Evolutionary conservation across 2,797 vertebrate species (phyloP), one percentile per base, ranked within the genome.

Genomic region (Rousettus madagascariensis): DNA sequence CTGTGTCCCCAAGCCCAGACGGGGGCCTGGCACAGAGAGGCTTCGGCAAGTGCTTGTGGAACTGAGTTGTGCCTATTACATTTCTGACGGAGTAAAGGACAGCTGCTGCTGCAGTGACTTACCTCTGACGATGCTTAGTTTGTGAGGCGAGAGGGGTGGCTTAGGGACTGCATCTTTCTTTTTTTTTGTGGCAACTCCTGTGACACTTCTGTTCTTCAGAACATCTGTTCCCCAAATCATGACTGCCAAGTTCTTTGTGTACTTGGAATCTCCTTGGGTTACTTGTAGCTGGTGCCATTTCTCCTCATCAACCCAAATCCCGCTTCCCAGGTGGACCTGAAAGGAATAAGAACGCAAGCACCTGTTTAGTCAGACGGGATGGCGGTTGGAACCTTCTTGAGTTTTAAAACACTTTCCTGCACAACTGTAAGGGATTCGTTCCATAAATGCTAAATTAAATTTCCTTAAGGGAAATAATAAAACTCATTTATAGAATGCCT

Each of bases 201-300:
- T 99, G 96, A 99, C 99, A 77, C 99, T 99, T 96, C 99, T 99
- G 98, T 99, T 99, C 98, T 99, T 99, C 95, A 99, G 99, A 96
- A 99, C 99, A 98, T 99, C 99, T 84, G 99, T 99, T 98, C 99
- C 99, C 99, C 99, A 99, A 98, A 99, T 99, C 99, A 99, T 99
- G 92, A 99, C 99, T 72, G 99, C 99, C 98, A 99, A 98, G 98
- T 99, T 99, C 99, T 99, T 99, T 96, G 99, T 99, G 99, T 99
- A 99, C 98, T 99, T 99, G 97, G 99, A 99, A 98, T 99, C 99
- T 98, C 99, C 99, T 99, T 99, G 99, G 97, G 99, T 99, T 90
- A 99, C 99, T 98, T 99, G 99, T 91, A 99, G 99, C 98, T 99
- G 99, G 98, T 99, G 99, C 99, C 99, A 99, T 98, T 99, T 99